Evolutionary conservation across 2,797 vertebrate species (phyloP), one percentile per base, ranked within the genome.

Genomic region (Micrastur ruficollis): DNA sequence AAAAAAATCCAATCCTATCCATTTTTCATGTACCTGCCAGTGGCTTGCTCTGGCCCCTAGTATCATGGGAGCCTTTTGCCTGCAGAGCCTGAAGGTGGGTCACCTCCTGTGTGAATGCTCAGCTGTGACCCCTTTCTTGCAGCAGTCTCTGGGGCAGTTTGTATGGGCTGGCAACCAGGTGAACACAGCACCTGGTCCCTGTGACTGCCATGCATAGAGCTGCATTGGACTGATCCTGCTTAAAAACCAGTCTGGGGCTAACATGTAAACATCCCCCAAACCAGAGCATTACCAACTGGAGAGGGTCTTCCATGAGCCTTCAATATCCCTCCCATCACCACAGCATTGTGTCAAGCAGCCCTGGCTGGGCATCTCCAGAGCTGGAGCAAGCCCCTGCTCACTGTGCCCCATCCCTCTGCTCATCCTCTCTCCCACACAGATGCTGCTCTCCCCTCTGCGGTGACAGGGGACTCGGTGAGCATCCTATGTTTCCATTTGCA

Each of bases 91-190:
- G 70, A 53, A 59, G 65, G 44, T 25, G 29, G 17, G 19, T 56
- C 44, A 2, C 22, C 53, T 91, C 22, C 25, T 0, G 1, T 29
- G 32, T 36, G 40, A 0, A 0, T 14, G 13, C 61, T n/a, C 62
- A 49, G 55, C 34, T 50, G 3, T 9, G 34, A 56, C 47, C 23
- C n/a, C 36, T 36, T 56, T 21, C 74, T 50, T 18, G 29, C 56
- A 78, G 75, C 76, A 42, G 34, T 25, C 63, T 49, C 63, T 49
- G 46, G 38, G 34, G 25, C 40, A 53, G 23, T 42, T 68, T n/a
- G 19, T 19, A 12, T 19, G 36, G n/a, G n/a, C n/a, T 1, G 6
- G 50, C 31, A 74, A 20, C 31, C 4, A 4, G n/a, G 49, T 1
- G 18, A 72, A 31, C 42, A 21, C 8, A 31, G 23, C 72, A 8